Conservation (phyloP, 2,113 vertebrate species). For the Oxyruncus cristatus region DNA sequence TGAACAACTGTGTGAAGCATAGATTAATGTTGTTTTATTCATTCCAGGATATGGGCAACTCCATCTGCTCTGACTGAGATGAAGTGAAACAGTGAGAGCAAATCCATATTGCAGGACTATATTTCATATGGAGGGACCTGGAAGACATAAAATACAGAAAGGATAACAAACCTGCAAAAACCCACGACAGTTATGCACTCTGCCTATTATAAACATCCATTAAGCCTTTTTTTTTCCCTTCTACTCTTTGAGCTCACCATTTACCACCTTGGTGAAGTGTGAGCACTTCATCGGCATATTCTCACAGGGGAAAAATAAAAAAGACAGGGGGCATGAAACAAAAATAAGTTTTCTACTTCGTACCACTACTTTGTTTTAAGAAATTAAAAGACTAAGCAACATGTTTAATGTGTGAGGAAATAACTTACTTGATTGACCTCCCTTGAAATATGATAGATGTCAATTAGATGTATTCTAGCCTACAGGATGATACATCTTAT, state of each 20-base stretch:
- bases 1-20: not conserved
- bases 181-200: not conserved
- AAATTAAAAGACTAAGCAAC: constrained; percentile 57
- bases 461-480: constrained; percentile 66
- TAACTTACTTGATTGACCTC: constrained; percentile 42
- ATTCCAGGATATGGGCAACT: not conserved
- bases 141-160: not conserved
- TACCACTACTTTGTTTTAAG: not conserved
- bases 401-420: constrained; percentile 61
- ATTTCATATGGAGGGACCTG: not conserved
- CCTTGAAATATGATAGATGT: constrained; percentile 62
- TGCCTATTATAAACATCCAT: not conserved
- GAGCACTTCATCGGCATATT: not conserved
- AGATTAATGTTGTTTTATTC: not conserved
- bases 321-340: not conserved
- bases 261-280: not conserved
- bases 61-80: not conserved
- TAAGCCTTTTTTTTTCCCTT: not conserved
- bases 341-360: constrained; percentile 2
- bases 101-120: not conserved
- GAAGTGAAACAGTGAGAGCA: not conserved
- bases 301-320: not conserved
- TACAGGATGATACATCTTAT: constrained; percentile 57
- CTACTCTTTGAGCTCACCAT: not conserved
- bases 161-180: not conserved